These are phyloP conservation scores for Elysia chlorotica DNA, from an alignment of 1,140 invertebrate genomes.

Conservation along the genomic window DNA sequence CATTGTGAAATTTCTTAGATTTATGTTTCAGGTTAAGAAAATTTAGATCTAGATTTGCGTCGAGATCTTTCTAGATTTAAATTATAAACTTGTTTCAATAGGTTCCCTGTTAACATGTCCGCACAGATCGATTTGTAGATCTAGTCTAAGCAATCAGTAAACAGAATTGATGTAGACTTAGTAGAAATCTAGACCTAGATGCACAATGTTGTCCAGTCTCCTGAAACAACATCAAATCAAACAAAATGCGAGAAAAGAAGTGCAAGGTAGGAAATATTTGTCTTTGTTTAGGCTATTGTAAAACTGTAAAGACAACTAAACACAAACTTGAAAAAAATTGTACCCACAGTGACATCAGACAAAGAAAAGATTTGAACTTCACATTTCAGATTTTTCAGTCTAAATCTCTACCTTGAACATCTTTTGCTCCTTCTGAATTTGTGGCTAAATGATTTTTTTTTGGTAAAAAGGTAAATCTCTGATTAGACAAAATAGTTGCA, in stretches of 20 bases:
- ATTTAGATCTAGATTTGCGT: too few species aligned
- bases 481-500: too few species aligned
- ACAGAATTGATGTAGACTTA: too few species aligned
- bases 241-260: slow-evolving; percentile 77
- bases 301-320: neutral
- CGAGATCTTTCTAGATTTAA: too few species aligned
- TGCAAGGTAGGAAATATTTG: slow-evolving; percentile 83
- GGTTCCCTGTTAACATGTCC: too few species aligned
- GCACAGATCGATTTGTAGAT: too few species aligned
- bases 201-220: slow-evolving; percentile 79
- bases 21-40: too few species aligned
- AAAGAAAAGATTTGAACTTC: neutral
- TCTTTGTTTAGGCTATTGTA: neutral
- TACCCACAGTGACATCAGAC: neutral
- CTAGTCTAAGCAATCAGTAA: too few species aligned
- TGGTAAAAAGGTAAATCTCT: too few species aligned
- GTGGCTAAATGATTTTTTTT: neutral
- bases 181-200: too few species aligned
- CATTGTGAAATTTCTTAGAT: too few species aligned
- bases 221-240: slow-evolving; percentile 86
- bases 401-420: neutral
- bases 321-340: neutral
- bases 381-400: neutral
- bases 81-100: too few species aligned
- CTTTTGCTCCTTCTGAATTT: neutral